Base-by-base conservation (phyloP, 2,113 vertebrate genomes). In the Bombycilla garrulus region DNA sequence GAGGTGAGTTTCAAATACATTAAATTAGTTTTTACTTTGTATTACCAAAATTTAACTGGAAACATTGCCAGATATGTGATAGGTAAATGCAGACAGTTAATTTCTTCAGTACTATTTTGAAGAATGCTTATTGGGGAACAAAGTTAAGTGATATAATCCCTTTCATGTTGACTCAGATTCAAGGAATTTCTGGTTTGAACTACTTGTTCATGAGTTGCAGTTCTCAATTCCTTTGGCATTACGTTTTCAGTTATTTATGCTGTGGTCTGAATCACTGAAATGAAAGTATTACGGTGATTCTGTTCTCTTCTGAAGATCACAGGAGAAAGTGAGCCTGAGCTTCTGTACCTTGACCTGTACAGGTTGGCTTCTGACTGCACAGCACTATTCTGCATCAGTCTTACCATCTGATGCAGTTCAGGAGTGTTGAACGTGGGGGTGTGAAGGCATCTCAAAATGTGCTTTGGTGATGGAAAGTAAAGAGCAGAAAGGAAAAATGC, bases 1-100 rank as follows among this genome's bases (percentile, higher is more conserved):
- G 99, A 99, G 98, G 99, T 99, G 92, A 97, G 36, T 87, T 90
- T 95, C 44, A 56, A 85, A 60, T 11, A 22, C 10, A 54, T 11
- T 87, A 51, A 60, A 62, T 48, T 74, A 76, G 10, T 15, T 58
- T 92, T 61, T 44, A 74, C 19, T 73, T 83, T 72, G 29, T 61
- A 40, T 60, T 83, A 12, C 15, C 40, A 85, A 66, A 81, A 67
- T 12, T 36, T 64, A 35, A 50, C 36, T 80, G 51, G 25, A 69
- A 56, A 64, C 67, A 18, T 31, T 65, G 19, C 10, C 9, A 21
- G 1, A 26, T 84, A 44, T 51, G 10, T 85, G 54, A 65, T 72
- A 22, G 21, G 11, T 62, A 84, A 81, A 56, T 78, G 7, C 26
- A 83, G 15, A 22, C 28, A 57, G 24, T 76, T 56, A 62, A 22